Base-by-base conservation (phyloP, 2,888 invertebrate species). In the Nebria salina region DNA sequence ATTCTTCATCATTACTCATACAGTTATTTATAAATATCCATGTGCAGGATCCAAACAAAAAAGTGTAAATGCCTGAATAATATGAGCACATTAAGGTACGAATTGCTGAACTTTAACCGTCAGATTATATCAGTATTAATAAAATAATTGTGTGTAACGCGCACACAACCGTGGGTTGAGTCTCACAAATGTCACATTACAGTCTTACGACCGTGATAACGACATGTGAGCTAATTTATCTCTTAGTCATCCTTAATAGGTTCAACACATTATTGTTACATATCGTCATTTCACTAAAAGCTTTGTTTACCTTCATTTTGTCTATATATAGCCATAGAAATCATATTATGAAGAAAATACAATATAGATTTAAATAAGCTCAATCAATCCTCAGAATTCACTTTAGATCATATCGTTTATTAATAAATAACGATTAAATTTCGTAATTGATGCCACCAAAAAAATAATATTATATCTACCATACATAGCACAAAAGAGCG, bases 171-270 rank as follows among this genome's bases (percentile, higher is more conserved):
- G 43, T 41, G 73, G 73, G 73, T 41, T 11, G 73, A 65, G 13
- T 4, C 43, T 66, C 65, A 72, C 80, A 75, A 78, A 70, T 80
- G 80, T 80, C 80, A 80, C 80, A 80, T 80, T 80, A 80, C 80
- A 70, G 80, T 75, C 80, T 80, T 80, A 80, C 80, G 80, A 80
- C 75, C 75, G 75, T 41, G 80, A 80, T 80, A 80, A 80, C 80
- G 80, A 80, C 80, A 80, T 80, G 80, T 75, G 80, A 80, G 80
- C 74, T 75, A 80, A 80, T 80, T 80, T 80, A 80, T 75, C 72
- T 75, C 80, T 80, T 80, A 75, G 80, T 80, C 80, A 80, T 80
- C 80, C 75, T 80, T 80, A 80, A 80, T 80, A 75, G 80, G 75
- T 80, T 80, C 75, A 80, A 80, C 80, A 75, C 75, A 80, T 80